Evolutionary conservation across 1,140 invertebrate genomes (phyloP), one percentile per base, ranked within the genome.

Genomic region (Belonocnema kinseyi): DNA sequence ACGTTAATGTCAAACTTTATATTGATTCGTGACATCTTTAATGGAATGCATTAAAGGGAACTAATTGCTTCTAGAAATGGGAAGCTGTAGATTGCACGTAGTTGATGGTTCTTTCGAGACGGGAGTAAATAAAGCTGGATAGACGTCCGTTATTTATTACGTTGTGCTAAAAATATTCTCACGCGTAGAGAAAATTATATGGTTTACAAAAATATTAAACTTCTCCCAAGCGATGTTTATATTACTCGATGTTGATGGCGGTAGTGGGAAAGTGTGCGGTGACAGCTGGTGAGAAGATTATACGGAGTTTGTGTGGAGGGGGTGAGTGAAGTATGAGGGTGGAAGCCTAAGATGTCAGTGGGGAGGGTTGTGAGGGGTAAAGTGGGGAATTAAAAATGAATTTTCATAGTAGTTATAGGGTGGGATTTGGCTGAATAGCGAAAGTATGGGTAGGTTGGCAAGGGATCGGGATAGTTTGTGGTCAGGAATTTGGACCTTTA

Each of bases 61-160:
- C 52, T 1, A 50, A 13, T 21, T 78, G 70, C 61, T 83, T n/a
- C 75, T 82, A 14, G 21, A 82, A 53, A 74, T 81, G 5, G 82
- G 79, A 19, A 81, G 75, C 73, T 85, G 82, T 73, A 74, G 84
- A 19, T 72, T 85, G 26, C 85, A 86, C 74, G 75, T 79, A 8
- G 33, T 86, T 3, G 76, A 86, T 72, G 58, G 73, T n/a, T 73
- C 81, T 8, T 86, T 86, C 26, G 84, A 86, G 80, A 78, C 77
- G n/a, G 81, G 77, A 6, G 75, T 85, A n/a, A 56, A 71, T 4
- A 70, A 76, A 54, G 80, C 80, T n/a, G 51, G 75, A 0, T 86
- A 82, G 81, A 58, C 80, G 11, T 53, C 85, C 11, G 72, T 76
- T 11, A 17, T 56, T 12, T 86, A 83, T 74, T 77, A 79, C 76